Conservation (phyloP, 1,140 invertebrate species). For the Leucophenga varia region DNA sequence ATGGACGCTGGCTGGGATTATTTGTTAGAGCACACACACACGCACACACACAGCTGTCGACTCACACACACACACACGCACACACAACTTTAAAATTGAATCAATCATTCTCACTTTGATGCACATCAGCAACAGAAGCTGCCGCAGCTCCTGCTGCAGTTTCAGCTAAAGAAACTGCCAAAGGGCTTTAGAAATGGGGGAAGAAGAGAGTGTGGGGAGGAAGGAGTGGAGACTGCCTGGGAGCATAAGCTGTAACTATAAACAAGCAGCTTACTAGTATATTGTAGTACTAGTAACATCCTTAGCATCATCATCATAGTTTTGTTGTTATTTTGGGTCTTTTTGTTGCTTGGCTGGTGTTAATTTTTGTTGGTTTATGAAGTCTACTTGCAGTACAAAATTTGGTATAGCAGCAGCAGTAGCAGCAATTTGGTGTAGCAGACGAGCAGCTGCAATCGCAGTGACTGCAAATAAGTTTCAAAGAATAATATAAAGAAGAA, state of each 20-base stretch:
- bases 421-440: too few species aligned
- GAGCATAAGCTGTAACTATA: constrained; percentile 53
- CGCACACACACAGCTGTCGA: neutral
- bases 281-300: constrained; percentile 10
- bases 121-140: constrained; percentile 54
- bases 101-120: constrained; percentile 56
- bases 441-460: too few species aligned
- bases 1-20: constrained; percentile 40
- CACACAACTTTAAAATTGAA: constrained; percentile 53
- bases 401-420: too few species aligned
- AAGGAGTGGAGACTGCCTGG: constrained; percentile 23
- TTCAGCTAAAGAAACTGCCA: constrained; percentile 40
- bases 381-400: too few species aligned
- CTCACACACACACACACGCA: constrained; percentile 15
- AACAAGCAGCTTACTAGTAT: constrained; percentile 53
- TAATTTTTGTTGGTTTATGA: constrained; percentile 12
- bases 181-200: constrained; percentile 3
- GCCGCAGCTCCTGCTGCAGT: constrained; percentile 40
- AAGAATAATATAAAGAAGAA: neutral
- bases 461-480: neutral
- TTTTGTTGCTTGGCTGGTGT: constrained; percentile 11
- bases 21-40: constrained; percentile 38
- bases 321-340: constrained; percentile 2
- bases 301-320: constrained; percentile 18
- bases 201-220: neutral